Evolutionary conservation across 2,797 vertebrate species (phyloP).

Genomic region (Hoplostethus mediterraneus): DNA sequence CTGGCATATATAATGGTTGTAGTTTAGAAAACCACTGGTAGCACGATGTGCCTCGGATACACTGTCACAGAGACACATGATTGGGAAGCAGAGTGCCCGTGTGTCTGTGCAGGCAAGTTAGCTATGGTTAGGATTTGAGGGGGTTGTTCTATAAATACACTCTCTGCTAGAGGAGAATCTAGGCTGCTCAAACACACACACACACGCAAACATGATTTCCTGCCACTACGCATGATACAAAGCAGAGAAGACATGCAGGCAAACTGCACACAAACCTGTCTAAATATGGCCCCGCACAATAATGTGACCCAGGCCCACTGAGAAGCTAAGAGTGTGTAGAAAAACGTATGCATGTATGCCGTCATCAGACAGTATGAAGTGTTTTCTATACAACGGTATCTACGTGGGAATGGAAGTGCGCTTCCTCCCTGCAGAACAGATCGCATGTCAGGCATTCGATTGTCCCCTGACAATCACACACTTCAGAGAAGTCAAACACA

Average conservation of each 20-base stretch:
- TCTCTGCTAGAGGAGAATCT: constrained; percentile 75
- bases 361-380: constrained; percentile 1
- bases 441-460: constrained; percentile 20
- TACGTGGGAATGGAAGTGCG: constrained; percentile 13
- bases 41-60: neutral
- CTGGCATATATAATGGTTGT: neutral
- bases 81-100: constrained; percentile 60
- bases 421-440: constrained; percentile 3
- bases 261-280: constrained; percentile 21
- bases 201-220: constrained; percentile 61
- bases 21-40: neutral
- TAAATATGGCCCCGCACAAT: neutral
- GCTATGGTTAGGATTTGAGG: constrained; percentile 75
- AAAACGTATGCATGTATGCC: neutral
- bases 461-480: constrained; percentile 59
- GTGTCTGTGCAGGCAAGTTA: constrained; percentile 70
- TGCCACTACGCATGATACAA: constrained; percentile 43
- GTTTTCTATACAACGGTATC: constrained; percentile 1
- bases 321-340: neutral
- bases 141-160: constrained; percentile 80
- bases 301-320: neutral
- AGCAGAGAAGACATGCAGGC: constrained; percentile 29
- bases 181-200: constrained; percentile 73
- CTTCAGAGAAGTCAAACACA: constrained; percentile 67
- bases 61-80: constrained; percentile 56